Percentiles rank a stretch among this genome's conserved stretches.
phyloP scores from a whole-genome alignment of 2,113 vertebrate genomes.

The Choloepus hoffmanni region DNA sequence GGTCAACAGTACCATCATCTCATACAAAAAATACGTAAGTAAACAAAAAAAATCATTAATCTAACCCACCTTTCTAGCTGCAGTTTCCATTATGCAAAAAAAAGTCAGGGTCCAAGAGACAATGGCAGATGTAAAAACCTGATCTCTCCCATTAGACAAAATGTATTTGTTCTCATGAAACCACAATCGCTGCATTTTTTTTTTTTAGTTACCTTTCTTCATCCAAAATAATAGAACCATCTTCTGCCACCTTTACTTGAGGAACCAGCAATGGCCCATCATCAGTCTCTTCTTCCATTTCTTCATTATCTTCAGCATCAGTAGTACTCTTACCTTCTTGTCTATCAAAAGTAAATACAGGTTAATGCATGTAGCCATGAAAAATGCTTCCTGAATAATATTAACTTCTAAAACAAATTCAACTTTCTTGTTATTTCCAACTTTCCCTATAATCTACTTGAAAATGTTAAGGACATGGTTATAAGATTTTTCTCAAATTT shows the following conservation, averaged over 20 bases:
- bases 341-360: conserved; percentile 71
- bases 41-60: conserved; percentile 52
- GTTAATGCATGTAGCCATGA: neutral
- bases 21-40: neutral
- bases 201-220: conserved; percentile 93
- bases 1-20: neutral
- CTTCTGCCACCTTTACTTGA: conserved; percentile 97
- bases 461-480: neutral
- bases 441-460: neutral
- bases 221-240: conserved; percentile 97
- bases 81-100: conserved; percentile 16
- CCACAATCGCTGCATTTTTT: neutral
- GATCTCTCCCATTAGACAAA: conserved; percentile 50
- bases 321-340: conserved; percentile 81
- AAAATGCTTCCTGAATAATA: neutral
- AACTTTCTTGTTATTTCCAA: conserved; percentile 23
- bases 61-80: neutral
- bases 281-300: conserved; percentile 84
- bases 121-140: neutral
- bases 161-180: conserved; percentile 2
- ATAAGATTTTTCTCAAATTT: conserved; percentile 12
- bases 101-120: neutral
- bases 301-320: conserved; percentile 83
- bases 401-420: conserved; percentile 45
- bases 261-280: conserved; percentile 92